Evolutionary conservation across 2,113 vertebrate genomes (phyloP).

Genomic region (Eupsittula cactorum): DNA sequence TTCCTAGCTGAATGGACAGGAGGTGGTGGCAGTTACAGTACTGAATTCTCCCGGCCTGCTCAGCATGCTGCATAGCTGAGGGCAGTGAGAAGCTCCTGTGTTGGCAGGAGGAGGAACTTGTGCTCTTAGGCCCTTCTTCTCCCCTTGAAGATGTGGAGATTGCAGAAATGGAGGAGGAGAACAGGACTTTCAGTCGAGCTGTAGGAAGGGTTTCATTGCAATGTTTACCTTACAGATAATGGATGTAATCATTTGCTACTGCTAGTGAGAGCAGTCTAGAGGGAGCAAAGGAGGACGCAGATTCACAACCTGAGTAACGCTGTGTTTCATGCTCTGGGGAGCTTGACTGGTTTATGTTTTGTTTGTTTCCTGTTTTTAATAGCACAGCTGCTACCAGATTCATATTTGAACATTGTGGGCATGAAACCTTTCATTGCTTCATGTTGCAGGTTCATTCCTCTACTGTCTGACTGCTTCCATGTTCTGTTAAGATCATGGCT

Average conservation of each 20-base stretch:
- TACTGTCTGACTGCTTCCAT: background rate
- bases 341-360: background rate
- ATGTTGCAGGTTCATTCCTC: background rate
- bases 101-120: background rate
- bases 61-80: background rate
- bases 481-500: background rate
- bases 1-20: background rate
- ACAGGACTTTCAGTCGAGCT: background rate
- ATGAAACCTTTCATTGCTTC: background rate
- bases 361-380: background rate
- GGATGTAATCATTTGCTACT: background rate
- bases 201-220: background rate
- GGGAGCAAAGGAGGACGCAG: background rate
- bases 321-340: accelerated
- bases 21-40: accelerated
- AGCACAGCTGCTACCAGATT: background rate
- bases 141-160: background rate
- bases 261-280: background rate
- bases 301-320: background rate
- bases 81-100: accelerated
- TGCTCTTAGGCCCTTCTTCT: background rate
- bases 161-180: background rate
- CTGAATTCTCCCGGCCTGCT: background rate
- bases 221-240: background rate
- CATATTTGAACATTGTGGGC: background rate